Evolutionary conservation across 2,113 vertebrate species (phyloP).

Genomic region (Amia ocellicauda): DNA sequence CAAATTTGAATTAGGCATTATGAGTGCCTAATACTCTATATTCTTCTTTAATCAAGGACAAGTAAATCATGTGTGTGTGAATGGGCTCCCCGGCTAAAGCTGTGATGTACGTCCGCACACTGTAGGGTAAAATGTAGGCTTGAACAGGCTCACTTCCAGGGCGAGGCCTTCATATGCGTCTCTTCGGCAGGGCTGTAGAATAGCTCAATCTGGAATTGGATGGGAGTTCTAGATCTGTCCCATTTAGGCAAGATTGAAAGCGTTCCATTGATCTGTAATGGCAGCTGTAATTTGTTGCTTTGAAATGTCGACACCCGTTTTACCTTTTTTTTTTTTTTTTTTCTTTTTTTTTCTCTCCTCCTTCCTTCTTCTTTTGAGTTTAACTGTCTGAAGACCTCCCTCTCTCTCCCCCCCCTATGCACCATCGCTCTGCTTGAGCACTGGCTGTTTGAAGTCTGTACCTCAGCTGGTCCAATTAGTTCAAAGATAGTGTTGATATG

Average conservation of each 20-base stretch:
- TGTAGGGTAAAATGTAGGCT: too few relatives aligned
- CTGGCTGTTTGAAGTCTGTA: constrained; percentile 52
- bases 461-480: constrained; percentile 60
- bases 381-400: background rate
- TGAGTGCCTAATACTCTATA: too few relatives aligned
- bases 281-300: constrained; percentile 22
- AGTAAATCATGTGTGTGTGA: too few relatives aligned
- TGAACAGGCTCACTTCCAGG: too few relatives aligned
- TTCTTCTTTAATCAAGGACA: too few relatives aligned
- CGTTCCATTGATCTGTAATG: constrained; percentile 5
- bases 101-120: too few relatives aligned
- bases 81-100: too few relatives aligned
- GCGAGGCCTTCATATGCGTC: too few relatives aligned
- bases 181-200: too few relatives aligned
- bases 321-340: constrained; percentile 1
- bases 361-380: too few relatives aligned
- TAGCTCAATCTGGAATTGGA: background rate
- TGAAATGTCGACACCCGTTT: constrained; percentile 18
- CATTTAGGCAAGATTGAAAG: background rate
- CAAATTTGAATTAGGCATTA: too few relatives aligned
- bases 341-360: constrained; percentile 8
- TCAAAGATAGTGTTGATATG: constrained; percentile 11
- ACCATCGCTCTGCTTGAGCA: constrained; percentile 5
- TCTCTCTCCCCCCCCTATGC: constrained; percentile 13
- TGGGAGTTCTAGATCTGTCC: background rate